These are phyloP conservation scores for Hydraecia micacea DNA, from an alignment of 2,888 invertebrate species.

Conservation along the genomic window DNA sequence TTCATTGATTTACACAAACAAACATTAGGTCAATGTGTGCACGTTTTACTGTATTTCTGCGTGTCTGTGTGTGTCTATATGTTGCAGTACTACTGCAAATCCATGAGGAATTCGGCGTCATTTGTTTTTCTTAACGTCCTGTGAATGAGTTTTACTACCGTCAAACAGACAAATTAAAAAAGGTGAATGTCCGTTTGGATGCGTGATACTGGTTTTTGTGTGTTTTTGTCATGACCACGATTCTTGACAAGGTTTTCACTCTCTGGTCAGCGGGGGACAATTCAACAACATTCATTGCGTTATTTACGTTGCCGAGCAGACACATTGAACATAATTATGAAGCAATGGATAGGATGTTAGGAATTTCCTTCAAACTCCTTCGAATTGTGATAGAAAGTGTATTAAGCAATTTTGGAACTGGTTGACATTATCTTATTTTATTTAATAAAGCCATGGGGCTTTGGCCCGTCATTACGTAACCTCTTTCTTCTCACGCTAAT, in stretches of 20 bases:
- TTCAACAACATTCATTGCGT: neutral
- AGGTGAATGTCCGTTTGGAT: conserved; percentile 36
- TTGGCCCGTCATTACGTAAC: too few species aligned
- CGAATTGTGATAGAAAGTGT: neutral
- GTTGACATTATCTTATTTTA: neutral
- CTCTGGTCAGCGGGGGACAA: neutral
- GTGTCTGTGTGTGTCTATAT: conserved; percentile 27
- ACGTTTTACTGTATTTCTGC: neutral
- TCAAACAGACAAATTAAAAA: conserved; percentile 56
- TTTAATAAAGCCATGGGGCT: neutral
- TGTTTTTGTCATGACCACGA: neutral
- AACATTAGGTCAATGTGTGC: conserved; percentile 33
- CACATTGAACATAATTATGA: neutral
- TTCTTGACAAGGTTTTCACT: neutral
- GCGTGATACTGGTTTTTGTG: neutral
- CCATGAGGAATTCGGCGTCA: conserved; percentile 44
- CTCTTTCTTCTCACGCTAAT: neutral
- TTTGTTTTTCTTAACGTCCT: conserved; percentile 56
- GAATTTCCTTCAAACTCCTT: neutral
- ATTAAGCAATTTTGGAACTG: neutral
- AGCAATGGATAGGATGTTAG: neutral
- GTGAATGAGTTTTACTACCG: conserved; percentile 52
- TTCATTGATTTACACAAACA: conserved; percentile 70
- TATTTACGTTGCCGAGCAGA: neutral
- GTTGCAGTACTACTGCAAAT: conserved; percentile 43